Evolutionary conservation across 2,797 vertebrate species (phyloP), one percentile per base, ranked within the genome.

Genomic region (Platyrinchus mystaceus): DNA sequence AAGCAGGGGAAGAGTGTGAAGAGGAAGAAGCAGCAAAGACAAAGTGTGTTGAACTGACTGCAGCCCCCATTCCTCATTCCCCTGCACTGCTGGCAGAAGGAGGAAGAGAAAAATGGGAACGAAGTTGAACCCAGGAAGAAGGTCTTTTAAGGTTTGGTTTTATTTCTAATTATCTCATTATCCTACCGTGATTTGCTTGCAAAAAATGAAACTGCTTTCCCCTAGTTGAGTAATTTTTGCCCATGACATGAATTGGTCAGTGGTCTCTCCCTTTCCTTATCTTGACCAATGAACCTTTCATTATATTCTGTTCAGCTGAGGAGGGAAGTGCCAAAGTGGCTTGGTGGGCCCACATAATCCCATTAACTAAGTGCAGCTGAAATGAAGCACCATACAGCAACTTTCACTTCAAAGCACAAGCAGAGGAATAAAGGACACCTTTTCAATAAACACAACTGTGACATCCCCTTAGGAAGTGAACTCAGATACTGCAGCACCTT

Each of bases 11-110:
- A 56, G 16, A 52, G 2, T 2, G 2, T 16, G 22, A 60, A 43
- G 46, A 68, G 22, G 22, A 78, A 41, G 44, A 15, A 63, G 6
- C 0, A 2, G 16, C 27, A 60, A n/a, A 90, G 30, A 49, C 6
- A 20, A 49, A 2, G 2, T 8, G 7, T 74, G 15, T 49, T 53
- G 34, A 49, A n/a, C 23, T 52, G 37, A 44, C 8, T 0, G 2
- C 22, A 67, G 7, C 2, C 6, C 18, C 7, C 8, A 15, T 55
- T 71, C 27, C 9, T 6, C 1, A 6, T 43, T 8, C 10, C 5
- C 2, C 6, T 69, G 14, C 1, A 1, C 41, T 5, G 4, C 20
- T 36, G 2, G 2, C 6, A 23, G 14, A 20, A 78, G 32, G 1
- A 78, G 6, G 24, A 24, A 47, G 24, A 82, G 20, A 46, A 77